Evolutionary conservation across 2,113 vertebrate species (phyloP), one percentile per base, ranked within the genome.

Genomic region (Bufo bufo): DNA sequence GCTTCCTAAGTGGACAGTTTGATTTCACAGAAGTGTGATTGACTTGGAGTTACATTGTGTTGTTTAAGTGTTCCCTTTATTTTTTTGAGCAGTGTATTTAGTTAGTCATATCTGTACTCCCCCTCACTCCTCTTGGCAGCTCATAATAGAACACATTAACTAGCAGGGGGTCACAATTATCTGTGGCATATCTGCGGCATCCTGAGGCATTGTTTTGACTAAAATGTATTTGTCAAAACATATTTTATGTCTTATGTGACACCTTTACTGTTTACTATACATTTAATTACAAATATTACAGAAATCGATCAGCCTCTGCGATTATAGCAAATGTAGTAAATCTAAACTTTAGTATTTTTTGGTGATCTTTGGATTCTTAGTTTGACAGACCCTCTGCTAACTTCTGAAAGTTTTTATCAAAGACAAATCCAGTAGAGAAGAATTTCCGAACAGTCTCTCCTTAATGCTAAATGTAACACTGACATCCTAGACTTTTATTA

Each of bases 401-500:
- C 79, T 61, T 61, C 14, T 78, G 23, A 43, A 69, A 82, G 17
- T 47, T 43, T 47, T 83, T 33, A 52, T n/a, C 82, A 84, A 71
- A 71, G 12, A 54, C 82, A 69, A 45, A 65, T 11, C 12, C 56
- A 45, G 56, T 61, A 16, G 4, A 58, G n/a, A 45, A 45, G 56
- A 81, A 13, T 20, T 71, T 52, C 19, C 8, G 59, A 49, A 52
- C 82, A 23, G 17, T 49, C n/a, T 84, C 19, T 52, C 19, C 61
- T 84, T 69, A 54, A 52, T 69, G 47, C 82, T 54, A 23, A 84
- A 23, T 50, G 33, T 54, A 84, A 84, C 43, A 33, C 33, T 71
- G 63, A 65, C 59, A 63, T 49, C 80, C 23, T 47, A 66, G 33
- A 50, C 43, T 69, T 84, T 84, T 69, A 69, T n/a, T 59, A 59